Base-by-base conservation (phyloP, 2,113 vertebrate genomes). In the Anguilla rostrata region DNA sequence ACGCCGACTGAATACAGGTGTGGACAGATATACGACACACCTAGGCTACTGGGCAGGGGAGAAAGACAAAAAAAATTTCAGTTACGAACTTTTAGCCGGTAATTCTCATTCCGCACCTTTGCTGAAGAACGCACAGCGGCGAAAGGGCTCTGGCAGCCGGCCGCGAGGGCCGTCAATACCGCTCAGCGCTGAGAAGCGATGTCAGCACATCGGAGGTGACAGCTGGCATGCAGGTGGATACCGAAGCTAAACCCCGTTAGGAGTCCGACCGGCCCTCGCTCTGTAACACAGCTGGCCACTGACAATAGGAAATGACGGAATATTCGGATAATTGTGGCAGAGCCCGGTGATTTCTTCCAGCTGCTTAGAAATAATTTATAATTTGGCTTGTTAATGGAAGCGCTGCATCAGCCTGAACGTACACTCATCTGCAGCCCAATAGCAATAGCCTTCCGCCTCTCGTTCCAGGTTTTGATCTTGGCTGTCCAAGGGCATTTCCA, bases 201-300 rank as follows among this genome's bases (percentile, higher is more conserved):
- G 43, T 53, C 75, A 80, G 15, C 29, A 79, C 16, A 85, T 34
- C 26, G 46, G 12, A 85, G 16, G 46, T 79, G 84, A 53, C 83
- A 85, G 78, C 40, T 60, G 82, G 71, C 3, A 39, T 26, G 34
- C 46, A 83, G 83, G 53, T 86, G 29, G 39, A 81, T 63, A 86
- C 34, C 34, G 39, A 34, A 26, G 84, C 78, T 78, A 39, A 71
- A 49, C 14, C 46, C 29, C 53, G 46, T 15, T 12, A 29, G 20
- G 60, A 85, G 7, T 63, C 26, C 16, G n/a, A 81, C 18, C 40
- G n/a, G 43, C n/a, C 20, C 60, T 49, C 39, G 39, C 40, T 2
- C 29, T 53, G 43, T 34, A 83, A 56, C 49, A n/a, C 40, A 78
- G 66, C n/a, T 8, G 11, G 40, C 7, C 53, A 12, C 53, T 20